Base-by-base conservation (phyloP, 2,797 vertebrate genomes). In the Pagetopsis macropterus region DNA sequence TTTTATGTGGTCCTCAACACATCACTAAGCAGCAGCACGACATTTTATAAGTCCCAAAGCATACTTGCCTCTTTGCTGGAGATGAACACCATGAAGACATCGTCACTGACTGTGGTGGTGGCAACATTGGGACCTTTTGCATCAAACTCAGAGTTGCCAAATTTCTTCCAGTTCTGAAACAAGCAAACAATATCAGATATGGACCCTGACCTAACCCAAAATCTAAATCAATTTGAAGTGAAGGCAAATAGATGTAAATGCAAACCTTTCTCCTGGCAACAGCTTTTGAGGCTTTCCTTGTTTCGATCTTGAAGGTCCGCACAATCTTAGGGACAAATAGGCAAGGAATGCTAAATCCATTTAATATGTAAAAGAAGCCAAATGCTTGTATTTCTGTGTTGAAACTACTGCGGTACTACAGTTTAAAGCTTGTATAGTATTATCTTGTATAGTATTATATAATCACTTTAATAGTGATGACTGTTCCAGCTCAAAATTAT, bases 51-150 rank as follows among this genome's bases (percentile, higher is more conserved):
- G 21, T 12, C 6, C 16, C 0, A 15, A 40, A 2, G 14, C 8
- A 3, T 5, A 17, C 72, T 41, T 51, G 97, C 97, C 96, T 99
- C 98, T 88, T 99, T 99, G 94, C 94, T 98, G 87, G 98, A 98
- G 85, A 99, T 97, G 87, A 99, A 99, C 4, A 96, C 98, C 98
- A 99, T 99, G 81, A 94, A 97, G 52, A 99, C 98, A 0, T 99
- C 98, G 2, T 99, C 98, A 0, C 98, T 99, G 88, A 99, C 98
- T 0, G 97, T 99, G 62, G 97, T 99, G 51, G 97, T 98, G 63
- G 97, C 97, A 72, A 98, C 96, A 10, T 98, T 98, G 0, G 98
- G 98, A 3, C 98, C 98, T 0, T 96, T 94, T 1, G 94, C 89
- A 21, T 98, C 97, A 13, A 93, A 97, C 78, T 98, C 97, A 0